phyloP scores from a whole-genome alignment of 2,797 vertebrate genomes.

The Sphaeramia orbicularis region DNA sequence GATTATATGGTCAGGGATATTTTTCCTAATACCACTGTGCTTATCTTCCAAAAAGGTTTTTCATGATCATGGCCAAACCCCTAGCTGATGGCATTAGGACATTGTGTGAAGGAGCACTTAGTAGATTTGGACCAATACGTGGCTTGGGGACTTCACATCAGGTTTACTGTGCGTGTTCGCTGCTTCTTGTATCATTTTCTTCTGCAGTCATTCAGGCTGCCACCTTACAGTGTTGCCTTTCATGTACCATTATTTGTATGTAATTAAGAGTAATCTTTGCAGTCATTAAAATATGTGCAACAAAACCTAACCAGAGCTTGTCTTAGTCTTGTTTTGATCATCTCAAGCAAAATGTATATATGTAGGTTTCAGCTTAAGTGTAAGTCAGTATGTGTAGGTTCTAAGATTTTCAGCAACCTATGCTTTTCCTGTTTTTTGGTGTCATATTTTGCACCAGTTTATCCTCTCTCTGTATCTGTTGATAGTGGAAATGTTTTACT shows the following conservation, averaged over 20 bases:
- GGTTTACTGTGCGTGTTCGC: not conserved
- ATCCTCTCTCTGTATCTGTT: no score
- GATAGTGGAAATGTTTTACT: no score
- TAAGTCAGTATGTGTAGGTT: no score
- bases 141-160: not conserved
- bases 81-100: not conserved
- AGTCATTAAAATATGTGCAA: slow-evolving; percentile 44
- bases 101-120: not conserved
- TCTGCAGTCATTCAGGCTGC: slow-evolving; percentile 3
- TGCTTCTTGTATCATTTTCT: not conserved
- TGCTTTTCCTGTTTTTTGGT: no score
- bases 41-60: no score
- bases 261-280: slow-evolving; percentile 14
- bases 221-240: slow-evolving; percentile 16
- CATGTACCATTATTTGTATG: slow-evolving; percentile 28
- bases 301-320: not conserved
- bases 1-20: no score
- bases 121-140: slow-evolving; percentile 5
- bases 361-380: no score
- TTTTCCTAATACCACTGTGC: no score
- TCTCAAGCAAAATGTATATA: not conserved
- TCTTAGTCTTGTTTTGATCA: not conserved
- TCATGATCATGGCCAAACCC: not conserved
- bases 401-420: no score
- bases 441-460: no score